Percentiles rank a stretch among this genome's conserved stretches.
Evolutionary conservation across 2,113 vertebrate species (phyloP).

Genomic region (Apodemus sylvaticus): DNA sequence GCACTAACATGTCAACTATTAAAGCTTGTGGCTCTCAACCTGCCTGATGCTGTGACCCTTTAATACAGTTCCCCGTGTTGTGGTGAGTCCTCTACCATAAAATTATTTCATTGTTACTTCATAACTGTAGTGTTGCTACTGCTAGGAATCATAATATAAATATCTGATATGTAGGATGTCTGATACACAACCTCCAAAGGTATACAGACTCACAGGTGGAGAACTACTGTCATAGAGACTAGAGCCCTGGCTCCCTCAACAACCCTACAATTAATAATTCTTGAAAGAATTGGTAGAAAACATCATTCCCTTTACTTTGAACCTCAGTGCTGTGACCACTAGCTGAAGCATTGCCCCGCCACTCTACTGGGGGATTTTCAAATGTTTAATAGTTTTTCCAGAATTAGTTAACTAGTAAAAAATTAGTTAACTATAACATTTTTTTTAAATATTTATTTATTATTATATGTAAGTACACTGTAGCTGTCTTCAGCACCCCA

Average conservation of each 20-base stretch:
- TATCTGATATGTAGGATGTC: neutral
- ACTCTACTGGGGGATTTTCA: neutral
- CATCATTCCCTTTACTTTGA: neutral
- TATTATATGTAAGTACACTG: too few species aligned
- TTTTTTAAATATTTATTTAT: too few species aligned
- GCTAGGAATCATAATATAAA: neutral
- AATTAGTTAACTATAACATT: too few species aligned
- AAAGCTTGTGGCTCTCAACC: neutral
- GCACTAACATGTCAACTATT: neutral
- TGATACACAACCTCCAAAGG: neutral
- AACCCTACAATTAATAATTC: neutral
- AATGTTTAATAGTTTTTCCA: slow-evolving; percentile 9
- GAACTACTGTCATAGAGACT: neutral
- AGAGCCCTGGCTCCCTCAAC: neutral
- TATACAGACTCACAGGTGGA: neutral
- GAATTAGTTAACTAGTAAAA: neutral
- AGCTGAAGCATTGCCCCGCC: neutral
- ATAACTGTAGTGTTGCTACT: neutral
- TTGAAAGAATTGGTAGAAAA: neutral
- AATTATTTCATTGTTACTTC: neutral
- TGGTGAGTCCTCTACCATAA: neutral
- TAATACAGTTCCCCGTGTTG: neutral
- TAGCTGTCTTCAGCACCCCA: too few species aligned
- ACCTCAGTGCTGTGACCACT: neutral
- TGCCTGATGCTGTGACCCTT: neutral